Conservation (phyloP, 1,140 invertebrate genomes). For the Drosophila trapezifrons region DNA sequence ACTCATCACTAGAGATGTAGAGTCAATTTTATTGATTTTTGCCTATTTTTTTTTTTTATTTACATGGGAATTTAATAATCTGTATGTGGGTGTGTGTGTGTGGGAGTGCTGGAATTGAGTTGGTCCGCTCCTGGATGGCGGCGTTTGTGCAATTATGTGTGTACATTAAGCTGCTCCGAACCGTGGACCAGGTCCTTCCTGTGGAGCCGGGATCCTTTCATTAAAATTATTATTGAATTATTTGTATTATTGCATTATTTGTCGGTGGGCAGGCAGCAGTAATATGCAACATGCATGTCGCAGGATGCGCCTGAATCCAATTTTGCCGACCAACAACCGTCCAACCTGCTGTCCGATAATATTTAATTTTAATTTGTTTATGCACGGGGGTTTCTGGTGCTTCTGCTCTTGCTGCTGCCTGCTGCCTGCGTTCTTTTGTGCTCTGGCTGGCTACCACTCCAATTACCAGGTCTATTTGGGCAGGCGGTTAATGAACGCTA, state of each 20-base stretch:
- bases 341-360: conserved; percentile 60
- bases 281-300: conserved; percentile 36
- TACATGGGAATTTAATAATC: conserved; percentile 71
- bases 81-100: conserved; percentile 20
- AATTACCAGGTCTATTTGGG: conserved; percentile 68
- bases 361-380: conserved; percentile 82
- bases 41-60: conserved; percentile 35
- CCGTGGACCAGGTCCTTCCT: conserved; percentile 12
- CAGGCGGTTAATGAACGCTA: conserved; percentile 70
- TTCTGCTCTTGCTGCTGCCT: background rate
- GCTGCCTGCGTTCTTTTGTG: conserved; percentile 33
- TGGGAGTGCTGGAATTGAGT: conserved; percentile 20
- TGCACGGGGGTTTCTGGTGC: conserved; percentile 38
- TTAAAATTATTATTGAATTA: conserved; percentile 80
- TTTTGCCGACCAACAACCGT: conserved; percentile 46
- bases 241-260: conserved; percentile 80
- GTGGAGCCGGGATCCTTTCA: conserved; percentile 47
- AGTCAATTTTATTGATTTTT: conserved; percentile 78
- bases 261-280: conserved; percentile 36
- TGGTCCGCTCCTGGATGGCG: conserved; percentile 25
- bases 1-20: conserved; percentile 40
- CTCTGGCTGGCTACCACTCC: conserved; percentile 45
- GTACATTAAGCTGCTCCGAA: conserved; percentile 66
- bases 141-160: conserved; percentile 71
- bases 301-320: conserved; percentile 53